Base-by-base conservation (phyloP, 2,113 vertebrate species). In the Crotalus horridus region DNA sequence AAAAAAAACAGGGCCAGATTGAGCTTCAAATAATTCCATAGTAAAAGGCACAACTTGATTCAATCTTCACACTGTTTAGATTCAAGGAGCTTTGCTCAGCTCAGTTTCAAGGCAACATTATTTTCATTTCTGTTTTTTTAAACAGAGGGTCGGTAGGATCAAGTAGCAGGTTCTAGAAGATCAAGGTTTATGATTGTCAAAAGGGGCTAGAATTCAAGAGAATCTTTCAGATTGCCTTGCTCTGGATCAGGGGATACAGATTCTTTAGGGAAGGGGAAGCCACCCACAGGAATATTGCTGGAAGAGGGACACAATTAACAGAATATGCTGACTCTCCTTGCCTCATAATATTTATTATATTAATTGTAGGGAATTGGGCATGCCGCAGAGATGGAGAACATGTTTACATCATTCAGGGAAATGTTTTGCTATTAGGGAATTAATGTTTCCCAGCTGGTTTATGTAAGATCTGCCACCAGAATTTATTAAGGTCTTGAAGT, bases 321-420 rank as follows among this genome's bases (percentile, higher is more conserved):
- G 64, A 81, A 85, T 29, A 53, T 33, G 85, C 39, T 89, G 33
- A 88, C 64, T 26, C 1, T 48, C 58, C 1, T 1, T 87, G 1
- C 93, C 94, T 94, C 56, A 59, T 7, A 55, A 51, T 64, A 87
- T 90, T 61, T 64, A 90, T 46, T 93, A 51, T 21, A 81, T 48
- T 48, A 94, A 94, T 15, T 5, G 6, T 61, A 0, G 0, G 21
- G 4, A 29, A 55, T 90, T 90, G 90, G 51, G 12, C 74, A 94
- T 23, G 29, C 91, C 21, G 21, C 1, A 6, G 61, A 46, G 20
- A 64, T 0, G 39, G 8, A n/a, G 23, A 43, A n/a, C 15, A 74
- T 93, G 94, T 85, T 91, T 94, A 93, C 21, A 92, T 92, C 54
- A 91, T 93, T 94, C 2, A 2, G 8, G 7, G 64, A 92, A 94